phyloP scores from a whole-genome alignment of 2,888 invertebrate genomes.

The Ochropleura plecta region DNA sequence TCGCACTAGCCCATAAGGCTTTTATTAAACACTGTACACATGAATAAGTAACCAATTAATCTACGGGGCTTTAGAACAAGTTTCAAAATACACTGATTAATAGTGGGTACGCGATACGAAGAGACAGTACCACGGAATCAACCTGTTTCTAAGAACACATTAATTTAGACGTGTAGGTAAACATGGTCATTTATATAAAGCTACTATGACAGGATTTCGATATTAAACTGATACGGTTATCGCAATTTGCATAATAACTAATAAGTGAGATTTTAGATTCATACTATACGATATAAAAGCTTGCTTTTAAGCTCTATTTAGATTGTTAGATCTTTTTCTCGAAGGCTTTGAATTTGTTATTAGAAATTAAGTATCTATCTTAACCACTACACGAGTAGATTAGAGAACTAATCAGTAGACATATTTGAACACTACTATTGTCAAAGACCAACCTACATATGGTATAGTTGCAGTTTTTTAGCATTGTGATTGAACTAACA shows the following conservation, averaged over 20 bases:
- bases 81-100: slow-evolving; percentile 69
- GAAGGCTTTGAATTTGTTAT: neutral
- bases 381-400: neutral
- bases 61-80: slow-evolving; percentile 55
- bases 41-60: slow-evolving; percentile 69
- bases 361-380: neutral
- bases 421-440: neutral
- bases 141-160: slow-evolving; percentile 56
- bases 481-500: neutral
- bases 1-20: slow-evolving; percentile 37
- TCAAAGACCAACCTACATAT: neutral
- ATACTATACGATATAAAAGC: neutral
- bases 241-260: slow-evolving; percentile 26
- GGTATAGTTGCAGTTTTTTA: neutral
- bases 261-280: slow-evolving; percentile 15
- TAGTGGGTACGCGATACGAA: slow-evolving; percentile 34
- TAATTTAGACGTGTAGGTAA: slow-evolving; percentile 55
- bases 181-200: slow-evolving; percentile 49
- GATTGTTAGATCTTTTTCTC: neutral
- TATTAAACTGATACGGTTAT: slow-evolving; percentile 20
- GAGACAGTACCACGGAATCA: slow-evolving; percentile 46
- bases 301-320: neutral
- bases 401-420: neutral
- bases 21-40: slow-evolving; percentile 38
- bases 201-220: slow-evolving; percentile 40